These are phyloP conservation scores for Parascotia fuliginaria DNA, from an alignment of 2,888 invertebrate genomes.

Conservation along the genomic window DNA sequence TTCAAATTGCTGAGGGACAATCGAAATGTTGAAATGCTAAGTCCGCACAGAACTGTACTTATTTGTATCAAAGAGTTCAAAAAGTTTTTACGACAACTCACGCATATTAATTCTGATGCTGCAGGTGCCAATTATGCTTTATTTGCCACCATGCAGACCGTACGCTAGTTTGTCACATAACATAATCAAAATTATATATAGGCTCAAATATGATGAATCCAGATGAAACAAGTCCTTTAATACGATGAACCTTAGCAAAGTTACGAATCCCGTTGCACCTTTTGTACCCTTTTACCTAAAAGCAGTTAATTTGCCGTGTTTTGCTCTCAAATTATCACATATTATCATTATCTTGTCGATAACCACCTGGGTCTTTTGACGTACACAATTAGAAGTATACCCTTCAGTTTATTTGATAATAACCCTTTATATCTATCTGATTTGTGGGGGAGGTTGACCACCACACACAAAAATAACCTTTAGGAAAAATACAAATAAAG, in stretches of 20 bases:
- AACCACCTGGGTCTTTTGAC: slow-evolving; percentile 47
- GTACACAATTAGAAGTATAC: slow-evolving; percentile 40
- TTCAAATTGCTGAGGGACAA: too few relatives aligned
- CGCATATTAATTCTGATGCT: too few relatives aligned
- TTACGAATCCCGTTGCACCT: not conserved
- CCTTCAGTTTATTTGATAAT: slow-evolving; percentile 47
- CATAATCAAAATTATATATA: too few relatives aligned
- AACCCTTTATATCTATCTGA: slow-evolving; percentile 59
- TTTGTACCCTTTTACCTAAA: slow-evolving; percentile 2
- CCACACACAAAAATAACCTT: slow-evolving; percentile 20
- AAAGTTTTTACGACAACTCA: too few relatives aligned
- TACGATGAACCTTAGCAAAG: too few relatives aligned
- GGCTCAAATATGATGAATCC: not conserved
- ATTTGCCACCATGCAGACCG: too few relatives aligned
- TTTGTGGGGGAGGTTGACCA: slow-evolving; percentile 48
- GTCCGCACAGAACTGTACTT: too few relatives aligned
- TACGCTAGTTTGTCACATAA: too few relatives aligned
- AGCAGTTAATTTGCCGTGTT: slow-evolving; percentile 34
- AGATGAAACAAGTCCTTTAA: not conserved
- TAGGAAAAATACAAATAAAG: slow-evolving; percentile 9
- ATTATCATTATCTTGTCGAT: slow-evolving; percentile 47
- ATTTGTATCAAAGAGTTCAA: too few relatives aligned
- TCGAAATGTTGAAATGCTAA: too few relatives aligned
- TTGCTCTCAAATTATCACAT: slow-evolving; percentile 29
- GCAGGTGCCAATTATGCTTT: too few relatives aligned